Conservation (phyloP, 2,113 vertebrate genomes). For the Callaeas wilsoni region DNA sequence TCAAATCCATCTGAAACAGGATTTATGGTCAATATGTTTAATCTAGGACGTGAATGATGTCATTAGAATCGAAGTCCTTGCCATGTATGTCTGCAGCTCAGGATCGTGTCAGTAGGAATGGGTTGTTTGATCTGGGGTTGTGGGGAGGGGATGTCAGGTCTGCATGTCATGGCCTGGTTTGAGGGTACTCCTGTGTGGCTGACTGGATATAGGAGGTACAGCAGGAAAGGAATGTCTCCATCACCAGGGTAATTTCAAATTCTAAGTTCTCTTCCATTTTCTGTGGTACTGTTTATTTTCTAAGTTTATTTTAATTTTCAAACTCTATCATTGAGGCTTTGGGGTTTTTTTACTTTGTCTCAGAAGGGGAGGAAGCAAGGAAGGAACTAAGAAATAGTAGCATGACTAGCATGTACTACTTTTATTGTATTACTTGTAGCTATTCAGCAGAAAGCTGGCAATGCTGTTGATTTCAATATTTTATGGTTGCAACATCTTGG, state of each 20-base stretch:
- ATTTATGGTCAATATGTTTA: neutral
- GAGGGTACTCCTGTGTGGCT: neutral
- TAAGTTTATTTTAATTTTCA: neutral
- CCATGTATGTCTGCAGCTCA: neutral
- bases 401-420: neutral
- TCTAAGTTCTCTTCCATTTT: neutral
- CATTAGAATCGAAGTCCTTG: neutral
- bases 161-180: rapidly evolving
- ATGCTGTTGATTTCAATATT: neutral
- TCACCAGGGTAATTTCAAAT: neutral
- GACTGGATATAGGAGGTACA: neutral
- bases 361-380: neutral
- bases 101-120: neutral
- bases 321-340: neutral
- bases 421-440: neutral
- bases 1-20: neutral
- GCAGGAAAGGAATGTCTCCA: neutral
- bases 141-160: neutral
- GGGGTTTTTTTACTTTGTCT: neutral
- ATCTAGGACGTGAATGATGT: neutral
- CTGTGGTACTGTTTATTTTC: neutral
- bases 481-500: neutral
- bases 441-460: neutral
- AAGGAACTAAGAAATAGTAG: neutral
- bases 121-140: neutral